phyloP scores from a whole-genome alignment of 1,140 invertebrate species.

The Leptopilina boulardi region DNA sequence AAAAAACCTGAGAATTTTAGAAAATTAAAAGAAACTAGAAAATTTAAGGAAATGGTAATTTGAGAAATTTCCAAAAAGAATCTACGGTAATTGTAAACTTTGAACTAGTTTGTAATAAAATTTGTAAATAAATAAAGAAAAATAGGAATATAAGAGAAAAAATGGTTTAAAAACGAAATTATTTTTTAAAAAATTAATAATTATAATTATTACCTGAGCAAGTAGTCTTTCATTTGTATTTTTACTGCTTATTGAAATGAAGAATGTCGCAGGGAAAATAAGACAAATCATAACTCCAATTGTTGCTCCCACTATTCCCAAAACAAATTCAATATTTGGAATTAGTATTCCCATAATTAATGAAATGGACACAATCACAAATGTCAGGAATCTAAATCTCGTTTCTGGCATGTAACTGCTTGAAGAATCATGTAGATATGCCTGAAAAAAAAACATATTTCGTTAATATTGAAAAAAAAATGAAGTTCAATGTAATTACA shows the following conservation, averaged over 20 bases:
- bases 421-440: conserved; percentile 76
- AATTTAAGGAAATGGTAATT: too few relatives aligned
- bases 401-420: conserved; percentile 85
- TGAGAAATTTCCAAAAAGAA: too few relatives aligned
- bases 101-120: too few relatives aligned
- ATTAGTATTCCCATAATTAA: conserved; percentile 86
- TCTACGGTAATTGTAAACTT: too few relatives aligned
- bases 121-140: too few relatives aligned
- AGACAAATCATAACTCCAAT: conserved; percentile 96
- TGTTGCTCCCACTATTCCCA: conserved; percentile 94
- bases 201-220: conserved; percentile 78
- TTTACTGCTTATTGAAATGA: conserved; percentile 83
- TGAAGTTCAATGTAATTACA: not conserved
- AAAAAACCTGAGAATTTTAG: too few relatives aligned
- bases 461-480: not conserved
- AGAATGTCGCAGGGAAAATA: conserved; percentile 90
- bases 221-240: conserved; percentile 84
- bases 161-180: not conserved
- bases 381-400: conserved; percentile 87
- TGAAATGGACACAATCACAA: conserved; percentile 85
- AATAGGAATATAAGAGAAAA: not conserved
- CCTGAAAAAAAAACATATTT: conserved; percentile 63
- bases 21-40: too few relatives aligned
- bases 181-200: not conserved
- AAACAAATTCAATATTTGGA: conserved; percentile 93